Base-by-base conservation (phyloP, 1,140 invertebrate species). In the Drosophila tani region DNA sequence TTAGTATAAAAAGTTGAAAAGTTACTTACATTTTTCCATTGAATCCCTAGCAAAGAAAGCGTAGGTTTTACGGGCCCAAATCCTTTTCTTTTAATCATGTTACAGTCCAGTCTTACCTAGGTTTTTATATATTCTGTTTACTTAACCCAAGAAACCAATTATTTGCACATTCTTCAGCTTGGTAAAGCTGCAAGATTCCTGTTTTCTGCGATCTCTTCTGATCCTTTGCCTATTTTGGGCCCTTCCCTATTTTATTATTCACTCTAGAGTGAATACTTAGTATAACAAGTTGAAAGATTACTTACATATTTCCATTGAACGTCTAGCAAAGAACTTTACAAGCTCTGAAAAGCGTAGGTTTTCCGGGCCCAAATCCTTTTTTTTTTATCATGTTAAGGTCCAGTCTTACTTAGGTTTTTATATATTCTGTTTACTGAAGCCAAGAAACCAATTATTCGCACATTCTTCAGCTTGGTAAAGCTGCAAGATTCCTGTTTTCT, bases 191-290 rank as follows among this genome's bases (percentile, higher is more conserved):
- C 32, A 38, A 63, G 29, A 66, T 64, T 64, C 64, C 63, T 63
- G 63, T 66, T 66, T 63, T 66, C 2, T 62, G 62, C 41, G 15
- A 66, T 21, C 59, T 64, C 47, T 35, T n/a, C 40, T 35, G 63
- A 70, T 70, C 67, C 67, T 67, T 53, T 46, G 29, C 67, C 27
- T 50, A 27, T 40, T 38, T 38, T 14, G 8, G 55, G 70, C 67
- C 68, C 53, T 50, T 59, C 46, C 68, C 67, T 58, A 71, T 70
- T 24, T 32, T 70, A 21, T 47, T 29, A 24, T n/a, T n/a, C n/a
- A n/a, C n/a, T 14, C 5, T 38, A 5, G 35, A 38, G 12, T 38
- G 14, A 9, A 14, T 14, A 14, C 4, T 14, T 38, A 14, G 5
- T 38, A 12, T 11, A 35, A 35, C 11, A 11, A 32, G 32, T 29